Evolutionary conservation across 2,113 vertebrate genomes (phyloP).

Genomic region (Strix aluco): DNA sequence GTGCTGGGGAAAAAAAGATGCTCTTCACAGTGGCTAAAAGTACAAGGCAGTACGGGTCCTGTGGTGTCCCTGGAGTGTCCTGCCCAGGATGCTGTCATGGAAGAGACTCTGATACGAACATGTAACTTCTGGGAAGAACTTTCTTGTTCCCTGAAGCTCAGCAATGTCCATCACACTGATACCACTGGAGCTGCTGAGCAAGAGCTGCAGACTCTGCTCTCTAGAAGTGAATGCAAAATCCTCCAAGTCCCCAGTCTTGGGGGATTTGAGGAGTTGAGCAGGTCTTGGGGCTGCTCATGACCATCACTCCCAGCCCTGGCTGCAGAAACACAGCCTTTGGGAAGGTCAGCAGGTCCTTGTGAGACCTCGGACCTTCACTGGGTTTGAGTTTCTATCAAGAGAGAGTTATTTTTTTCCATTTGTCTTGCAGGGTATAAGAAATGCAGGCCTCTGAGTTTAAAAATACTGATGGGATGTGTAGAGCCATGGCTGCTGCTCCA

Average conservation of each 20-base stretch:
- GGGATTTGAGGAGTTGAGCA: background rate
- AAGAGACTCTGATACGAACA: background rate
- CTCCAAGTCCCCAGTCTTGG: no score
- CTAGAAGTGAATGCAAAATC: background rate
- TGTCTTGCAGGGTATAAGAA: background rate
- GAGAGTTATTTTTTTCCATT: background rate
- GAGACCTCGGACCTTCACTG: background rate
- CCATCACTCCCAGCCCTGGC: background rate
- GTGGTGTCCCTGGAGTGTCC: background rate
- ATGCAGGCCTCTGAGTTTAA: background rate
- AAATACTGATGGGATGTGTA: fast-evolving
- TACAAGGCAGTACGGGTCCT: background rate
- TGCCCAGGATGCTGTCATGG: background rate
- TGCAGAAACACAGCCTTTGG: background rate
- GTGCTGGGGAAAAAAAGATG: no score
- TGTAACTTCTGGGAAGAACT: background rate
- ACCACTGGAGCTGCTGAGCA: background rate
- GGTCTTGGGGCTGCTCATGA: background rate
- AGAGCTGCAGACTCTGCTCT: background rate
- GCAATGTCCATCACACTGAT: fast-evolving
- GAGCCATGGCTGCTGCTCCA: background rate
- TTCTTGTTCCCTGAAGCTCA: background rate
- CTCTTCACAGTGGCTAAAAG: background rate
- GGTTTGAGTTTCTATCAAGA: background rate
- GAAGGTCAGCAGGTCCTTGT: background rate